A percentile compares a stretch with the other conserved stretches of the same genome.
Conservation (phyloP, 1,140 invertebrate species). For the Drosophila kanapiae region DNA sequence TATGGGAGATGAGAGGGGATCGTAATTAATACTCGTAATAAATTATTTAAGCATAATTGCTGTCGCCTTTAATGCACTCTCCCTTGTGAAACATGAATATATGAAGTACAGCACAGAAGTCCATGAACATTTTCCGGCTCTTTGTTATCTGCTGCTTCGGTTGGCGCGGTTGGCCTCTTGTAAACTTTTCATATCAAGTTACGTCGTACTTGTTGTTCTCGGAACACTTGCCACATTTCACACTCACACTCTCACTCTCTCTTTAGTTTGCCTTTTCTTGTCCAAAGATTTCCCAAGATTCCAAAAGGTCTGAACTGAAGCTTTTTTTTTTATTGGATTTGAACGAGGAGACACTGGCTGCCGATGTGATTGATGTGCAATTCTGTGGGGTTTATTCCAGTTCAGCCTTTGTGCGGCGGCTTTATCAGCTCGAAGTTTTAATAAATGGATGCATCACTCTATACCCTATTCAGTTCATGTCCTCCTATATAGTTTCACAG, state of each 20-base stretch:
- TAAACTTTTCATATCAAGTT: constrained; percentile 80
- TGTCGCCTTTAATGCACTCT: constrained; percentile 36
- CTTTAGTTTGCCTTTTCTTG: constrained; percentile 1
- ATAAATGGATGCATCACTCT: constrained; percentile 17
- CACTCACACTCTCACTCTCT: constrained; percentile 7
- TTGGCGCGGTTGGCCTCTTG: constrained; percentile 63
- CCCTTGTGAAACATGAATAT: constrained; percentile 35
- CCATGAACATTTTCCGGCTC: constrained; percentile 29
- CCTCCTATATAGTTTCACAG: constrained; percentile 11
- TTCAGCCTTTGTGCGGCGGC: constrained; percentile 32
- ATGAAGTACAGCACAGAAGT: constrained; percentile 29
- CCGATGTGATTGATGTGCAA: constrained; percentile 29
- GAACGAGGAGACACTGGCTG: constrained; percentile 37
- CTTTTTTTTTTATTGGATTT: constrained; percentile 48
- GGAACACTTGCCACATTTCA: constrained; percentile 75
- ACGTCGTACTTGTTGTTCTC: constrained; percentile 58
- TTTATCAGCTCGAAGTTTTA: constrained; percentile 26
- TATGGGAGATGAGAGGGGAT: too few species aligned
- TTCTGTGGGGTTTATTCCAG: constrained; percentile 36
- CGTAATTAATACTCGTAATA: constrained; percentile 77
- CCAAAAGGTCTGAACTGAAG: constrained; percentile 43
- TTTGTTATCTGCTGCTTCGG: constrained; percentile 63
- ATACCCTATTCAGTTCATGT: not conserved
- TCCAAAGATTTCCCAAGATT: constrained; percentile 59
- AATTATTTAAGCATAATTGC: constrained; percentile 72